Evolutionary conservation across 2,113 vertebrate species (phyloP).

Genomic region (Aegithalos caudatus): DNA sequence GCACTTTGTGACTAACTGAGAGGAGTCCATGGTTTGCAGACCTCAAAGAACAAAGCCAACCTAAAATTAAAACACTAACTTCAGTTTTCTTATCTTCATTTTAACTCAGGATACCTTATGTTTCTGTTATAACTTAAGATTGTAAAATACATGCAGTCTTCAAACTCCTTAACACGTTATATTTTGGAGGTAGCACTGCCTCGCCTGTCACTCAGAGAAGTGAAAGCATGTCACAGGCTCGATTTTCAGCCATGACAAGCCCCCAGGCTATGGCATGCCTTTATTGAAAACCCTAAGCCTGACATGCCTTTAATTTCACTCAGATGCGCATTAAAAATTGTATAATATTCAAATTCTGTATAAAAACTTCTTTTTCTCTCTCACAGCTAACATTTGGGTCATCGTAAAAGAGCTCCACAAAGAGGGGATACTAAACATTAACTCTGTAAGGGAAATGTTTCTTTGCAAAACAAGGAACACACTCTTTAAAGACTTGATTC

Average conservation of each 20-base stretch:
- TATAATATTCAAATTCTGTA: background rate
- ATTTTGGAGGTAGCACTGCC: background rate
- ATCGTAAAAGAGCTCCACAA: background rate
- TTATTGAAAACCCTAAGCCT: constrained; percentile 1
- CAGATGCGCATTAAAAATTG: background rate
- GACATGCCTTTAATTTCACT: constrained; percentile 52
- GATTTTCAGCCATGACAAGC: constrained; percentile 29
- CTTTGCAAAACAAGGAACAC: background rate
- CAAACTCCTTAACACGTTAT: background rate
- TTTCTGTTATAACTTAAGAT: background rate
- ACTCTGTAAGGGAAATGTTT: background rate
- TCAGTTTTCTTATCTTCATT: background rate
- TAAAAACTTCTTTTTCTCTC: background rate
- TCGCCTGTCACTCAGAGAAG: background rate
- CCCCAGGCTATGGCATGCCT: background rate
- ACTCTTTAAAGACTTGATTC: background rate
- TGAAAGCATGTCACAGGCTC: constrained; percentile 32
- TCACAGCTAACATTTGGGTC: background rate
- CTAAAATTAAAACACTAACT: background rate
- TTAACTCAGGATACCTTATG: background rate
- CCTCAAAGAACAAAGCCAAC: background rate
- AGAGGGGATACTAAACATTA: background rate
- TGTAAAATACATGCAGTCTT: background rate
- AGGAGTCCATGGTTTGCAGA: background rate
- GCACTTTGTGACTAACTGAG: background rate